Conservation (phyloP, 2,888 invertebrate genomes). For the Mimumesa dahlbomi region DNA sequence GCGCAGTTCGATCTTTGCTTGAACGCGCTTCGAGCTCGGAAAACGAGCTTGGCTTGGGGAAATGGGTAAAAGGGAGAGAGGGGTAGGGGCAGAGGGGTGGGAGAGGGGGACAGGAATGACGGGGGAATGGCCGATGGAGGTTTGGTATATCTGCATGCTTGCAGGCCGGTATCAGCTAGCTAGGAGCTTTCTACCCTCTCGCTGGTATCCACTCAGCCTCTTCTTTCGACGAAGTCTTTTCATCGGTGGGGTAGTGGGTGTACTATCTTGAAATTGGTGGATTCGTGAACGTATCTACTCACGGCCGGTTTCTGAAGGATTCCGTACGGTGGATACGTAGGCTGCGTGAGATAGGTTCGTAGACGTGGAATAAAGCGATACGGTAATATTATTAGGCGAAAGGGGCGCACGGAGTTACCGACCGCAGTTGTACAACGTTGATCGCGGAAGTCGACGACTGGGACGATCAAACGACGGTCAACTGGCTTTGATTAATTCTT, state of each 20-base stretch:
- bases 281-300: not conserved
- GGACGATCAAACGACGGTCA: no score
- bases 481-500: no score
- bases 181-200: constrained; percentile 2
- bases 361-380: no score
- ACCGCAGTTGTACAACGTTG: no score
- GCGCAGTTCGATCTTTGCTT: constrained; percentile 64
- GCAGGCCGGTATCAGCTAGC: constrained; percentile 43
- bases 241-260: constrained; percentile 25
- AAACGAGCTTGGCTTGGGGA: constrained; percentile 29
- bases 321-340: no score
- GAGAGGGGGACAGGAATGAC: constrained; percentile 11
- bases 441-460: no score
- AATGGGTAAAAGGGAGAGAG: constrained; percentile 29
- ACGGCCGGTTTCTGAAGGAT: not conserved
- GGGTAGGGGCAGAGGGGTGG: constrained; percentile 20
- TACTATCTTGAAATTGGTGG: constrained; percentile 26
- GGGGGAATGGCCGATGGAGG: constrained; percentile 34
- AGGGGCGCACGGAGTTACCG: no score
- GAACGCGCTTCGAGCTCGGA: constrained; percentile 49
- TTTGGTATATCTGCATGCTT: constrained; percentile 47
- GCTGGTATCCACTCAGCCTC: constrained; percentile 34
- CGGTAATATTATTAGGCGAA: no score
- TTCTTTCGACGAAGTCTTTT: constrained; percentile 17
- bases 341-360: no score